Evolutionary conservation across 2,888 invertebrate genomes (phyloP), one percentile per base, ranked within the genome.

Genomic region (Aethes cnicana): DNA sequence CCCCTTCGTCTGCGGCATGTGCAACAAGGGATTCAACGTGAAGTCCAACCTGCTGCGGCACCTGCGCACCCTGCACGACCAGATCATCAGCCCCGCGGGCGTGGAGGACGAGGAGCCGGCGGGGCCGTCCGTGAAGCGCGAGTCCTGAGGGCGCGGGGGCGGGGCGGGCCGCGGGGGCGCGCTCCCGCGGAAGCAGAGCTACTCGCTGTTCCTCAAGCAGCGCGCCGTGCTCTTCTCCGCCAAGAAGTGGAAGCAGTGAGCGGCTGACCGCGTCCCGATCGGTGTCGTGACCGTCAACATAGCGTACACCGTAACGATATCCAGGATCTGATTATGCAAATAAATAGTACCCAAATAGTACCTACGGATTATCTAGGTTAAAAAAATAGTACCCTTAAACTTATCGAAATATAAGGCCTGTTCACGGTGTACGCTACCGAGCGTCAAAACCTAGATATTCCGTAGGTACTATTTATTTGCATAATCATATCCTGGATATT

Each of bases 21-120:
- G 95, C 87, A 92, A 93, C 82, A 95, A 95, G 73, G 94, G 94
- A 2, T 95, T 95, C 82, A 94, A 94, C 79, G 95, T 95, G 58
- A 95, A 95, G 74, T 95, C 94, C 56, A 95, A 95, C 79, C 80
- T 94, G 56, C 75, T 94, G 58, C 91, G 95, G 58, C 95, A 95
- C 74, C 78, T 95, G 73, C 91, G 95, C 74, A 94, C 95, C 21
- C 78, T 95, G 56, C 95, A 95, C 84, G 94, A 94, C 77, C 93
- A 93, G 78, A 90, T 93, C 49, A 76, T 83, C 62, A 75, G 75
- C 61, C 74, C 84, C 21, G 74, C 79, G 32, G 61, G 62, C 11
- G 58, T 70, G 25, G 84, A 73, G 12, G 69, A 63, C 12, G 84
- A 74, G 1, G 75, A 70, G 63, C 72, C 70, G 20, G 76, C 68